Evolutionary conservation across 1,140 invertebrate species (phyloP).

Genomic region (Brachystomella parvula): DNA sequence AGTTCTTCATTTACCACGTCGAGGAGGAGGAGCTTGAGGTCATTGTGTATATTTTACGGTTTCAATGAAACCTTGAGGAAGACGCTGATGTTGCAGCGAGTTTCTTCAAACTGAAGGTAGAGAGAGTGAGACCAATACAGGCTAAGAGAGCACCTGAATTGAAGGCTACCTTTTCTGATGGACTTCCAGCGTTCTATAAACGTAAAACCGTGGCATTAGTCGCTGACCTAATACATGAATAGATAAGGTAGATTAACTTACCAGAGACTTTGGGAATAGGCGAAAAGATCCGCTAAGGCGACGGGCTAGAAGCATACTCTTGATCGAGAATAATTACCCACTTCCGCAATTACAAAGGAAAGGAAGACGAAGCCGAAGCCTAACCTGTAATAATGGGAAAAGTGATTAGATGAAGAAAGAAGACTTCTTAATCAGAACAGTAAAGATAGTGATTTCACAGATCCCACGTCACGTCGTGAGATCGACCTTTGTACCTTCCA

Average conservation of each 20-base stretch:
- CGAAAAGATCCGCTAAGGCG: slow-evolving; percentile 24
- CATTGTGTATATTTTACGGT: background rate
- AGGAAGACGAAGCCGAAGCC: background rate
- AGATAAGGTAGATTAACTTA: background rate
- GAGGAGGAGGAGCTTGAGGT: background rate
- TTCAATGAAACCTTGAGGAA: background rate
- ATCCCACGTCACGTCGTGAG: background rate
- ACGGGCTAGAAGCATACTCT: slow-evolving; percentile 26
- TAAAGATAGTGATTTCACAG: background rate
- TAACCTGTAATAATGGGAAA: background rate
- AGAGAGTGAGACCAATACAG: slow-evolving; percentile 43
- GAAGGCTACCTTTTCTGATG: slow-evolving; percentile 23
- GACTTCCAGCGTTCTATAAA: background rate
- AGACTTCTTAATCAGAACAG: background rate
- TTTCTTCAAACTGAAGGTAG: slow-evolving; percentile 44
- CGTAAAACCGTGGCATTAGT: background rate
- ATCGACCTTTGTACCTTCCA: background rate
- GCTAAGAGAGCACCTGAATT: slow-evolving; percentile 42
- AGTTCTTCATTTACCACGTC: background rate
- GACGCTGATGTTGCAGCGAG: slow-evolving; percentile 39
- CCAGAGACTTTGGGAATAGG: background rate
- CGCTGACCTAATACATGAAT: background rate
- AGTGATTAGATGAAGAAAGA: background rate
- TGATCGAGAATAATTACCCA: background rate
- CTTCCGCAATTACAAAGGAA: background rate